Conservation (phyloP, 2,797 vertebrate genomes). For the Apogon hyalosoma region DNA sequence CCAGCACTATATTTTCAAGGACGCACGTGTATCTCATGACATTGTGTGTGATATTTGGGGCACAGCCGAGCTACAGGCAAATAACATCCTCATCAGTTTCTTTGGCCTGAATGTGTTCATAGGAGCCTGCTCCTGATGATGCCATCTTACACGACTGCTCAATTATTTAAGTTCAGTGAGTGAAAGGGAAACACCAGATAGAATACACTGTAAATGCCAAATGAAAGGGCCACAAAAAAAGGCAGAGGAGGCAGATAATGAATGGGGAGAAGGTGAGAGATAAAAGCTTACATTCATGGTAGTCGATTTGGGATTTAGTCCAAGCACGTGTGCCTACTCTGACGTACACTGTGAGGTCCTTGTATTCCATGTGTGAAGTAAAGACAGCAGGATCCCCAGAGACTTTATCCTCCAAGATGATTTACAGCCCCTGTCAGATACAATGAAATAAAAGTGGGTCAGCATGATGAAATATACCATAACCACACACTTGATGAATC, state of each 20-base stretch:
- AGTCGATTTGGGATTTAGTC: constrained; percentile 24
- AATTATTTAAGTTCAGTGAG: constrained; percentile 58
- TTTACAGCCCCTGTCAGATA: constrained; percentile 73
- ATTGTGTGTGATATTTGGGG: constrained; percentile 76
- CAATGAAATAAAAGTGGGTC: constrained; percentile 75
- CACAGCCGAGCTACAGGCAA: constrained; percentile 65
- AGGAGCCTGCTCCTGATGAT: constrained; percentile 44
- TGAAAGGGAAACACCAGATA: constrained; percentile 49
- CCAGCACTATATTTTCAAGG: constrained; percentile 69
- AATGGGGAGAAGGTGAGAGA: constrained; percentile 27
- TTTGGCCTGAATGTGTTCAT: constrained; percentile 73
- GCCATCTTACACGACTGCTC: constrained; percentile 47
- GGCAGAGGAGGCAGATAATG: constrained; percentile 18
- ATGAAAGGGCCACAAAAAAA: neutral
- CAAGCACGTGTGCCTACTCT: constrained; percentile 41
- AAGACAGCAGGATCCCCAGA: constrained; percentile 65
- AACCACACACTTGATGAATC: constrained; percentile 54
- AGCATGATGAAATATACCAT: constrained; percentile 70
- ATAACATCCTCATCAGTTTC: constrained; percentile 72
- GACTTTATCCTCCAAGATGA: constrained; percentile 69
- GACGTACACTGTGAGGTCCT: constrained; percentile 41
- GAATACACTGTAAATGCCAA: neutral
- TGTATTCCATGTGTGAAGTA: constrained; percentile 55
- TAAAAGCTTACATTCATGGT: constrained; percentile 21
- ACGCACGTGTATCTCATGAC: constrained; percentile 73